Conservation (phyloP, 2,797 vertebrate genomes). For the Enteromius mattozi region DNA sequence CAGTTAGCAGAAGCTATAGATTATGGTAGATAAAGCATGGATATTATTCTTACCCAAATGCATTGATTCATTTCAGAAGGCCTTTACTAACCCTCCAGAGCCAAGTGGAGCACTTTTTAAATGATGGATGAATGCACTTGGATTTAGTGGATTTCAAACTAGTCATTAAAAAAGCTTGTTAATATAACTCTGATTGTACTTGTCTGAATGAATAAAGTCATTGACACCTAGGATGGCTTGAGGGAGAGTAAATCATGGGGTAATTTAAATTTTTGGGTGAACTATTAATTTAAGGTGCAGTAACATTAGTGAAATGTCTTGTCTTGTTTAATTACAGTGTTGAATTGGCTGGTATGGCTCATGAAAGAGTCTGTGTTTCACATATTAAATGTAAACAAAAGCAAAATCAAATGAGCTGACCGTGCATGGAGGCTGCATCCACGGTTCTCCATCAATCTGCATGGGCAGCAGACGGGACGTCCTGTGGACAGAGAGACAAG, state of each 20-base stretch:
- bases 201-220: neutral
- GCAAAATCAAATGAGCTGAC: slow-evolving; percentile 69
- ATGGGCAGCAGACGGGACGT: slow-evolving; percentile 90
- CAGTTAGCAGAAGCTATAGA: neutral
- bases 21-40: neutral
- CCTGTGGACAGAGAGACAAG: slow-evolving; percentile 42
- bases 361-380: slow-evolving; percentile 32
- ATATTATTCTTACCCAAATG: too few relatives aligned
- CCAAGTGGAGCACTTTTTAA: too few relatives aligned
- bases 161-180: too few relatives aligned
- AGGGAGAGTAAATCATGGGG: neutral
- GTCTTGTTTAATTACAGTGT: neutral
- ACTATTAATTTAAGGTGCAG: neutral
- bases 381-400: slow-evolving; percentile 16
- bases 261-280: neutral
- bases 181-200: neutral
- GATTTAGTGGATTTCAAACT: too few relatives aligned
- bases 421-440: slow-evolving; percentile 94
- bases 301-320: neutral
- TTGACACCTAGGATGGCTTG: neutral
- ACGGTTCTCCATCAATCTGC: slow-evolving; percentile 97
- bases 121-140: too few relatives aligned
- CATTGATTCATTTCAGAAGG: too few relatives aligned
- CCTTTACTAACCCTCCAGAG: too few relatives aligned
- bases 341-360: slow-evolving; percentile 1